Conservation (phyloP, 2,113 vertebrate genomes). For the Pan troglodytes region DNA sequence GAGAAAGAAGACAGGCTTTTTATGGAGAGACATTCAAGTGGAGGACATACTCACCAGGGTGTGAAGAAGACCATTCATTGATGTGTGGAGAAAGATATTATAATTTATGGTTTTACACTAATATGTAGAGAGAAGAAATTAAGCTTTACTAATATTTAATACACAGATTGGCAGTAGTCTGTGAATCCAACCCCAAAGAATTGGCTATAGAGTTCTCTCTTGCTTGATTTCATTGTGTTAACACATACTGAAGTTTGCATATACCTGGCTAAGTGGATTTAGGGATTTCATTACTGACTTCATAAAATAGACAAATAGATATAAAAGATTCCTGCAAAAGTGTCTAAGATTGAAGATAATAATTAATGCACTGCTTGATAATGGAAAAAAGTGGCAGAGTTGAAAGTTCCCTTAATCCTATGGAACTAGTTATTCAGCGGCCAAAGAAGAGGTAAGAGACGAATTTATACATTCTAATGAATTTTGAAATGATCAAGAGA, state of each 20-base stretch:
- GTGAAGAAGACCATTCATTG: background rate
- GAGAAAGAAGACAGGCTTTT: background rate
- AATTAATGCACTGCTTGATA: background rate
- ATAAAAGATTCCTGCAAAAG: slow-evolving; percentile 24
- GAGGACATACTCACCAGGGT: background rate
- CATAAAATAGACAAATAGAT: background rate
- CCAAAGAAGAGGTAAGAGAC: background rate
- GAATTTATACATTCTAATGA: background rate
- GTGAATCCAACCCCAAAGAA: background rate
- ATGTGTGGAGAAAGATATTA: background rate
- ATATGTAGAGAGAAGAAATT: slow-evolving; percentile 1
- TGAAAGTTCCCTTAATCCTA: background rate
- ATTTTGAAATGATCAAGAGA: slow-evolving; percentile 23
- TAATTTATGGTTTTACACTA: slow-evolving; percentile 20
- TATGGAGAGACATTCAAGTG: background rate
- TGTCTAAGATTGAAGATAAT: slow-evolving; percentile 10
- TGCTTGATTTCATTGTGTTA: background rate
- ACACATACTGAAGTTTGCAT: background rate
- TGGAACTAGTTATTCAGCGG: background rate
- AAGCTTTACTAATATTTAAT: slow-evolving; percentile 6
- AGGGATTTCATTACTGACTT: background rate
- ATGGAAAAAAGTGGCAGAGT: background rate
- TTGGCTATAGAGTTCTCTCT: background rate
- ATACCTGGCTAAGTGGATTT: background rate
- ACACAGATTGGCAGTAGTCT: background rate